Percentiles rank a stretch among this genome's conserved stretches.
Evolutionary conservation across 92 coral and sea anemone species (phyloP).

Genomic region (Epizoanthus ramosus): DNA sequence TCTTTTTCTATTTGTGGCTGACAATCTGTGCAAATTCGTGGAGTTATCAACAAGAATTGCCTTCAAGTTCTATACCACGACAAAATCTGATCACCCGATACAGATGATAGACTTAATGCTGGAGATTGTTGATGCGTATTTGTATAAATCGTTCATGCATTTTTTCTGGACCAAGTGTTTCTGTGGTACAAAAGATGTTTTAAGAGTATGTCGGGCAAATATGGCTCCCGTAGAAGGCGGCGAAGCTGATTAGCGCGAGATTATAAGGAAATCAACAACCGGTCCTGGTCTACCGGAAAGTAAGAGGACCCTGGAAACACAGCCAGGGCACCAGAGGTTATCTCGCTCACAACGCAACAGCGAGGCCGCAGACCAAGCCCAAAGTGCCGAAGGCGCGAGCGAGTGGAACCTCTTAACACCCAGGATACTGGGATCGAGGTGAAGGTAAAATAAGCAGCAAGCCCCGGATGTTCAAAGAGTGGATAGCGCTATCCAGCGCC

Average conservation of each 20-base stretch:
- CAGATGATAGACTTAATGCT: slow-evolving; percentile 30
- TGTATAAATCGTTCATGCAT: slow-evolving; percentile 15
- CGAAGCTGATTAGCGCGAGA: background rate
- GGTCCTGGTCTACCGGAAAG: no score
- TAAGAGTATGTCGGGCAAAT: background rate
- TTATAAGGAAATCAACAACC: no score
- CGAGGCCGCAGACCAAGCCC: no score
- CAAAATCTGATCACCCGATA: background rate
- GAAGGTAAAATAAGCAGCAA: no score
- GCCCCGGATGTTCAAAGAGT: no score
- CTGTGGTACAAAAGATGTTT: slow-evolving; percentile 22
- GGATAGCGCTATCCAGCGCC: no score
- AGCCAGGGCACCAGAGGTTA: no score
- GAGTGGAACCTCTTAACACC: no score
- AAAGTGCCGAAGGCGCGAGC: no score
- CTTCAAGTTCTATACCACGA: slow-evolving; percentile 8
- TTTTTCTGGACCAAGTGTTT: slow-evolving; percentile 21
- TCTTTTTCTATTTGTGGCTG: slow-evolving; percentile 4
- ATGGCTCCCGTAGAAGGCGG: background rate
- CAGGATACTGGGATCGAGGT: no score
- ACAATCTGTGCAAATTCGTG: slow-evolving; percentile 27
- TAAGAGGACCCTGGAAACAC: no score
- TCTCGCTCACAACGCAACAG: no score
- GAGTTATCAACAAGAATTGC: slow-evolving; percentile 35
- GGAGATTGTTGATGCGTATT: slow-evolving; percentile 27